phyloP scores from a whole-genome alignment of 2,797 vertebrate genomes.

The Spatula clypeata region DNA sequence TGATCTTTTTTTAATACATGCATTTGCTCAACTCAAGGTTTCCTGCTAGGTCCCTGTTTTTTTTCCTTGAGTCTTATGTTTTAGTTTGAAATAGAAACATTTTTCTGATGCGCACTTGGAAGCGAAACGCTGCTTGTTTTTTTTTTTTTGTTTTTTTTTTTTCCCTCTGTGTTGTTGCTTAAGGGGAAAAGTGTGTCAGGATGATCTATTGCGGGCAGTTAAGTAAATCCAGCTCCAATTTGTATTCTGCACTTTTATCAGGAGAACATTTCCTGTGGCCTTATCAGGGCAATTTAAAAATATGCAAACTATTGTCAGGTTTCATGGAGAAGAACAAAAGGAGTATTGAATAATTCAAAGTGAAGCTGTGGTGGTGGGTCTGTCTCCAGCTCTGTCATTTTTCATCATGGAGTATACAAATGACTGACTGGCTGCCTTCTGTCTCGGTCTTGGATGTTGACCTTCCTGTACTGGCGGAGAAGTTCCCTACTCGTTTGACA shows the following conservation, averaged over 20 bases:
- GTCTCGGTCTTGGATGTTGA: constrained; percentile 25
- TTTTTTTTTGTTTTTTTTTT: not conserved
- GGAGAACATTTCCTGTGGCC: constrained; percentile 27
- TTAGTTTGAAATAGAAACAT: not conserved
- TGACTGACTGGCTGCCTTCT: constrained; percentile 33
- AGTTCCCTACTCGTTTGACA: not conserved
- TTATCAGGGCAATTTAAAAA: constrained; percentile 66
- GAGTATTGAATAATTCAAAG: constrained; percentile 62
- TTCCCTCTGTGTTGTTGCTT: not conserved
- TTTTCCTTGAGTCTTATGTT: not conserved
- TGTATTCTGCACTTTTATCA: constrained; percentile 66
- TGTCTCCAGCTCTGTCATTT: constrained; percentile 41
- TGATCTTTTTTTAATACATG: not conserved
- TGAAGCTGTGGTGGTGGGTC: not conserved
- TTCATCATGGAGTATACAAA: not conserved
- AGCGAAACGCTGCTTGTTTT: not conserved
- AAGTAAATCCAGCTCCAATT: constrained; percentile 51
- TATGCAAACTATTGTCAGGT: constrained; percentile 60
- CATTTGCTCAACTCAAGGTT: not conserved
- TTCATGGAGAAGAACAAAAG: constrained; percentile 15
- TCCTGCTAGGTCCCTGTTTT: not conserved
- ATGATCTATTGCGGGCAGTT: constrained; percentile 59
- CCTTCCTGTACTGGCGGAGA: constrained; percentile 61
- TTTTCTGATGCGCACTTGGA: not conserved
- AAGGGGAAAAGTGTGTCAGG: not conserved